phyloP scores from a whole-genome alignment of 2,888 invertebrate genomes.

The Coecobrya sp. region DNA sequence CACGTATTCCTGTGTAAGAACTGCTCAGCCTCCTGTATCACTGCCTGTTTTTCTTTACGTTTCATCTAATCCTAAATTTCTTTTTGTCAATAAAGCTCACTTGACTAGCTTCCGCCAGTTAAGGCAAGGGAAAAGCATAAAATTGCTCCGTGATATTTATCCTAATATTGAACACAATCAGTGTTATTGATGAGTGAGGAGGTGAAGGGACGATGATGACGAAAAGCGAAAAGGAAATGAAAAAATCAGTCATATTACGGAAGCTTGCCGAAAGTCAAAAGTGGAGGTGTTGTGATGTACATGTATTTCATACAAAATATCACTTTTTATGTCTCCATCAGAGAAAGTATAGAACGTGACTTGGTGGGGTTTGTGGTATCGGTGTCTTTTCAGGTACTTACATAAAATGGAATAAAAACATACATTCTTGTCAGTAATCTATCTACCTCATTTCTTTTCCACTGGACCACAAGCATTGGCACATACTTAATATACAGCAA shows the following conservation, averaged over 20 bases:
- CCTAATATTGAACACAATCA: constrained; percentile 53
- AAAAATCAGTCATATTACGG: not conserved
- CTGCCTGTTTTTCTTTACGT: not conserved
- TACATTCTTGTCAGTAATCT: not conserved
- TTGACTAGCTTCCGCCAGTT: constrained; percentile 15
- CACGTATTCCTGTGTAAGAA: not conserved
- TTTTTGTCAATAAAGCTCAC: constrained; percentile 57
- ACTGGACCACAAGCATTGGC: constrained; percentile 12
- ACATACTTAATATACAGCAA: constrained; percentile 27
- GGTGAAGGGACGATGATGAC: not conserved
- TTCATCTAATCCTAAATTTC: not conserved
- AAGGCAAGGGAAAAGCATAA: constrained; percentile 57
- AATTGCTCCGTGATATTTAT: constrained; percentile 62
- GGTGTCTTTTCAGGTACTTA: constrained; percentile 10
- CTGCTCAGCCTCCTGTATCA: not conserved
- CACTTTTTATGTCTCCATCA: constrained; percentile 23
- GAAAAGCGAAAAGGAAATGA: constrained; percentile 30
- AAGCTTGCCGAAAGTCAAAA: not conserved
- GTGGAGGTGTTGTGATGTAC: not conserved
- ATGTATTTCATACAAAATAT: constrained; percentile 8
- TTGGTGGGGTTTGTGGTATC: not conserved
- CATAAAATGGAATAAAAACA: constrained; percentile 1
- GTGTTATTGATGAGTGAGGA: not conserved
- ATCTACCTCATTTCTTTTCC: not conserved
- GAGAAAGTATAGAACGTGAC: constrained; percentile 23